Evolutionary conservation across 2,113 vertebrate species (phyloP).

Genomic region (Nycticebus coucang): DNA sequence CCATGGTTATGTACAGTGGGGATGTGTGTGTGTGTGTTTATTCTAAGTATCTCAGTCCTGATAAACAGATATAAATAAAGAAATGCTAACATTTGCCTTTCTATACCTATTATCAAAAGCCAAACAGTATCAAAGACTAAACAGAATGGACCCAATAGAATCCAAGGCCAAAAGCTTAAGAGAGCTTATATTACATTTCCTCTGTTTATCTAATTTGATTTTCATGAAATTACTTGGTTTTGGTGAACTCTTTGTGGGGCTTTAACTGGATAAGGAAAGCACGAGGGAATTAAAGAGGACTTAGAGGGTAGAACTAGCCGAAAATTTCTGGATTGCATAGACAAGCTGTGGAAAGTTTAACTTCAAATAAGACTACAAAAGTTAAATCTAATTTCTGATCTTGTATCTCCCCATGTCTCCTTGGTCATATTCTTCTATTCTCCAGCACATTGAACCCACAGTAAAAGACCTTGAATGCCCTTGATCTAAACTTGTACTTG

Average conservation of each 20-base stretch:
- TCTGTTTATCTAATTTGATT: not conserved
- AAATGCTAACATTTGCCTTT: not conserved
- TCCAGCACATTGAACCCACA: not conserved
- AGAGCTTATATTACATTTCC: not conserved
- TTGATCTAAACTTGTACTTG: not conserved
- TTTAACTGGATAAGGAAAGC: not conserved
- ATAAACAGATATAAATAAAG: conserved; percentile 29
- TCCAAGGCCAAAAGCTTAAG: not conserved
- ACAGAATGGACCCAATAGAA: not conserved
- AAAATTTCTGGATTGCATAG: not conserved
- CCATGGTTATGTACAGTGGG: rapidly evolving
- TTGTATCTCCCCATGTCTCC: not conserved
- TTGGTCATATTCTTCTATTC: not conserved
- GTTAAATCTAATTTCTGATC: not conserved
- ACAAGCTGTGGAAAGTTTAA: not conserved
- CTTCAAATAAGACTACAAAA: not conserved
- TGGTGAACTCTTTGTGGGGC: not conserved
- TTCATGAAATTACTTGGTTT: not conserved
- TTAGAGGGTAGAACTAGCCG: not conserved
- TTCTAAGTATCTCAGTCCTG: not conserved
- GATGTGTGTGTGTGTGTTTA: not conserved
- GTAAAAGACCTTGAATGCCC: not conserved
- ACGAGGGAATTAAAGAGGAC: not conserved
- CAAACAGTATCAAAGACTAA: not conserved
- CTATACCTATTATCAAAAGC: not conserved